These are phyloP conservation scores for Drosophila meridionalis DNA, from an alignment of 2,888 invertebrate genomes.

Conservation along the genomic window DNA sequence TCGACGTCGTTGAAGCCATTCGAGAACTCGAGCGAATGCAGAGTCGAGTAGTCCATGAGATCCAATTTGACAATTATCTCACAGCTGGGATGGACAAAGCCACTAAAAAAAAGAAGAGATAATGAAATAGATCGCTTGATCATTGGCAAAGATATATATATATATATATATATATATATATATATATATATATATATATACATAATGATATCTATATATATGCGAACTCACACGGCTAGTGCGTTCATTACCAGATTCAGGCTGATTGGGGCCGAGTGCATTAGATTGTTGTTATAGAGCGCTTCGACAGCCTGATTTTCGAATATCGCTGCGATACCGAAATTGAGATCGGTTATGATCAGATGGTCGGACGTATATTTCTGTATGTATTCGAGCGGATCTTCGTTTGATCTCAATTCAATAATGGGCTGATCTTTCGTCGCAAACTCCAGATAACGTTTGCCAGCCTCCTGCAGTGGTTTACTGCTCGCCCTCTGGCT, in stretches of 20 bases:
- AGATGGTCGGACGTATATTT: not conserved
- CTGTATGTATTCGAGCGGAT: slow-evolving; percentile 18
- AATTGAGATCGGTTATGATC: slow-evolving; percentile 33
- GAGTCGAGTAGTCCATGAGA: slow-evolving; percentile 14
- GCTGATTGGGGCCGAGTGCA: slow-evolving; percentile 57
- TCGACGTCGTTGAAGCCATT: not conserved
- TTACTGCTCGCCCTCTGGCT: not conserved
- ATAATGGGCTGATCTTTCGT: not conserved
- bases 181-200: not conserved
- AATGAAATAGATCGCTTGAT: not conserved
- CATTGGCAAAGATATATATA: not conserved
- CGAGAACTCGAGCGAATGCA: slow-evolving; percentile 16
- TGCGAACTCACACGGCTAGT: slow-evolving; percentile 51
- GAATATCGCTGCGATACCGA: slow-evolving; percentile 46
- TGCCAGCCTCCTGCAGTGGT: slow-evolving; percentile 22
- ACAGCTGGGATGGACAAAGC: slow-evolving; percentile 25
- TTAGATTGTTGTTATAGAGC: slow-evolving; percentile 50
- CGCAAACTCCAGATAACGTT: slow-evolving; percentile 16
- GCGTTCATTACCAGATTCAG: slow-evolving; percentile 54
- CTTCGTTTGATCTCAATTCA: slow-evolving; percentile 1
- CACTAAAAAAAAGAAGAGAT: slow-evolving; percentile 19
- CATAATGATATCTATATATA: not conserved
- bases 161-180: not conserved
- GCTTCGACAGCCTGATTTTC: slow-evolving; percentile 30
- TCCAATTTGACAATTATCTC: slow-evolving; percentile 29